These are phyloP conservation scores for Xyliphius kryptos DNA, from an alignment of 2,113 vertebrate species.

Conservation along the genomic window DNA sequence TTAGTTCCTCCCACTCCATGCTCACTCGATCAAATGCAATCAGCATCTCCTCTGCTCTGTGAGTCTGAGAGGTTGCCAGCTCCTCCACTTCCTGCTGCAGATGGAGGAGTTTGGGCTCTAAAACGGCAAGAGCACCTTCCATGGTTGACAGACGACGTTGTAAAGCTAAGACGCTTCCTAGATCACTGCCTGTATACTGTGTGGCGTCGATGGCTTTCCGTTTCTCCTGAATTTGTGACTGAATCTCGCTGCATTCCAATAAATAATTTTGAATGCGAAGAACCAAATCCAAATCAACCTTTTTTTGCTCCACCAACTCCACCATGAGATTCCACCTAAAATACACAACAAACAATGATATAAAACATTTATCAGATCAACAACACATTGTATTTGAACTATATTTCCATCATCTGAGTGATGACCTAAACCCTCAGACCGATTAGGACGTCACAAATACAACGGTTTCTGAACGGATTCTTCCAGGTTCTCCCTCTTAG, in stretches of 20 bases:
- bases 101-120: slow-evolving; percentile 81
- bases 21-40: slow-evolving; percentile 80
- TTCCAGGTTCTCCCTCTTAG: too few relatives aligned
- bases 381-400: too few relatives aligned
- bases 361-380: too few relatives aligned
- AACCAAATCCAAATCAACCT: slow-evolving; percentile 73
- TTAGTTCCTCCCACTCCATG: slow-evolving; percentile 85
- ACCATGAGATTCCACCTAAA: slow-evolving; percentile 93
- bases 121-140: slow-evolving; percentile 78
- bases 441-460: too few relatives aligned
- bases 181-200: slow-evolving; percentile 69
- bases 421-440: too few relatives aligned
- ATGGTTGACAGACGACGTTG: slow-evolving; percentile 84
- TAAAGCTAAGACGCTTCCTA: slow-evolving; percentile 73
- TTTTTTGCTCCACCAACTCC: slow-evolving; percentile 85
- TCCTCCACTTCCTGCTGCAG: slow-evolving; percentile 80
- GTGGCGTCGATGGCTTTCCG: slow-evolving; percentile 80
- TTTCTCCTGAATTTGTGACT: slow-evolving; percentile 83
- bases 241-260: slow-evolving; percentile 83
- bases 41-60: slow-evolving; percentile 72
- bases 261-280: slow-evolving; percentile 89
- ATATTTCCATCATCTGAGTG: too few relatives aligned
- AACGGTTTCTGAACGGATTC: too few relatives aligned
- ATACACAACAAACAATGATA: neutral
- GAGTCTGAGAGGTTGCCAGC: slow-evolving; percentile 66